Percentiles rank a stretch among this genome's conserved stretches.
phyloP scores from a whole-genome alignment of 2,113 vertebrate species.

The Gymnocephalus cernua region DNA sequence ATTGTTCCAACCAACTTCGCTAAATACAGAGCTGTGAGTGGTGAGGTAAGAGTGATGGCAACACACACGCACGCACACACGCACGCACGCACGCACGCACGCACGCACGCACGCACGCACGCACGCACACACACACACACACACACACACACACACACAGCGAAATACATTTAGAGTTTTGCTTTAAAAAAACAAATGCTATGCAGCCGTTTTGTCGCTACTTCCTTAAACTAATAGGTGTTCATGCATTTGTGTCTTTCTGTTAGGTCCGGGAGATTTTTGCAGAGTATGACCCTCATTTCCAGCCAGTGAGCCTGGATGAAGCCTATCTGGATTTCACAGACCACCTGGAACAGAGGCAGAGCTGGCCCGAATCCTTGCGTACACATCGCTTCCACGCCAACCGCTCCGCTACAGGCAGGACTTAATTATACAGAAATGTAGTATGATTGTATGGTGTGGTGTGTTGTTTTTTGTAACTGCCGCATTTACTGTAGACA shows the following conservation, averaged over 20 bases:
- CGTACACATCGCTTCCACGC: slow-evolving; percentile 81
- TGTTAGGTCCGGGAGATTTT: slow-evolving; percentile 92
- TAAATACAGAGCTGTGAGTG: slow-evolving; percentile 92
- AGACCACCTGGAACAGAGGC: slow-evolving; percentile 90
- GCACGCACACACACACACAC: not conserved
- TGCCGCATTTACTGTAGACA: not conserved
- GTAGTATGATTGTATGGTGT: not conserved
- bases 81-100: not conserved
- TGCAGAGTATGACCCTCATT: slow-evolving; percentile 92
- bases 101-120: not conserved
- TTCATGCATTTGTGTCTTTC: slow-evolving; percentile 28
- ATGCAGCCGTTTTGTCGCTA: not conserved
- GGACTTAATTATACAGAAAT: slow-evolving; percentile 9
- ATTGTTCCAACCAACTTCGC: slow-evolving; percentile 94
- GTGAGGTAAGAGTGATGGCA: slow-evolving; percentile 86
- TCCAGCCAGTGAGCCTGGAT: slow-evolving; percentile 94
- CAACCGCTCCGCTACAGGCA: slow-evolving; percentile 64
- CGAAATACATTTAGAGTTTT: not conserved
- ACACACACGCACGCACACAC: not conserved
- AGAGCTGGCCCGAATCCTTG: slow-evolving; percentile 89
- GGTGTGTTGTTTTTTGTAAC: not conserved
- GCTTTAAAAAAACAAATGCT: not conserved
- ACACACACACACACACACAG: not conserved
- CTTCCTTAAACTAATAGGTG: slow-evolving; percentile 8
- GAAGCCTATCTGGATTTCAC: slow-evolving; percentile 98